phyloP scores from a whole-genome alignment of 2,888 invertebrate genomes.

The Bedellia somnulentella region DNA sequence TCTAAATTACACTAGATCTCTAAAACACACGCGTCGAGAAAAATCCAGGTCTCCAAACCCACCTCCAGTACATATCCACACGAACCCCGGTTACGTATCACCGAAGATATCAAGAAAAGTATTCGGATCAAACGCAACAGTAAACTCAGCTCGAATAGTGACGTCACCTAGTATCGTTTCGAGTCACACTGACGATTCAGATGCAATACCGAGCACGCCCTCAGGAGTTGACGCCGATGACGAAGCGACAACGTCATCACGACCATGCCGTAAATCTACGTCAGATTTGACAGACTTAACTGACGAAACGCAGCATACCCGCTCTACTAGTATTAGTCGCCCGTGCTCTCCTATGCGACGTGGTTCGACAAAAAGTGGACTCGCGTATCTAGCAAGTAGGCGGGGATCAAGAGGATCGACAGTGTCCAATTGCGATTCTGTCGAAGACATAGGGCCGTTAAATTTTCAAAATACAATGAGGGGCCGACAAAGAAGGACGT shows the following conservation, averaged over 20 bases:
- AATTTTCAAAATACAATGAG: conserved; percentile 79
- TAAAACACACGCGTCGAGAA: conserved; percentile 41
- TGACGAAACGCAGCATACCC: conserved; percentile 60
- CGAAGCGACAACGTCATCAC: conserved; percentile 42
- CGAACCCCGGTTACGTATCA: conserved; percentile 64
- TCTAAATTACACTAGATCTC: conserved; percentile 39
- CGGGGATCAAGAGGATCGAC: conserved; percentile 82
- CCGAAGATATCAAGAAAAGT: conserved; percentile 45
- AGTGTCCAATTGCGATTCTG: conserved; percentile 66
- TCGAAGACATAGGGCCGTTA: conserved; percentile 77
- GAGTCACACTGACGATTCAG: conserved; percentile 50
- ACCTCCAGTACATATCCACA: conserved; percentile 61
- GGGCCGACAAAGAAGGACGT: conserved; percentile 77
- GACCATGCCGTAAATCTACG: conserved; percentile 72
- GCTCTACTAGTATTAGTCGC: conserved; percentile 63
- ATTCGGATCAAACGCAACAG: conserved; percentile 47
- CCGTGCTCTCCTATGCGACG: conserved; percentile 69
- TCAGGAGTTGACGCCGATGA: conserved; percentile 45
- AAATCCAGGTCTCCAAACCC: conserved; percentile 50
- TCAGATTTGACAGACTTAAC: conserved; percentile 71
- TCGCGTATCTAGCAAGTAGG: conserved; percentile 82
- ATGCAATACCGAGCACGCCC: conserved; percentile 41
- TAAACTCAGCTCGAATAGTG: conserved; percentile 38
- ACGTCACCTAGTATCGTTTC: conserved; percentile 52
- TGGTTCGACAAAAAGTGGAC: conserved; percentile 68